Evolutionary conservation across 2,888 invertebrate species (phyloP).

Genomic region (Zygaena filipendulae): DNA sequence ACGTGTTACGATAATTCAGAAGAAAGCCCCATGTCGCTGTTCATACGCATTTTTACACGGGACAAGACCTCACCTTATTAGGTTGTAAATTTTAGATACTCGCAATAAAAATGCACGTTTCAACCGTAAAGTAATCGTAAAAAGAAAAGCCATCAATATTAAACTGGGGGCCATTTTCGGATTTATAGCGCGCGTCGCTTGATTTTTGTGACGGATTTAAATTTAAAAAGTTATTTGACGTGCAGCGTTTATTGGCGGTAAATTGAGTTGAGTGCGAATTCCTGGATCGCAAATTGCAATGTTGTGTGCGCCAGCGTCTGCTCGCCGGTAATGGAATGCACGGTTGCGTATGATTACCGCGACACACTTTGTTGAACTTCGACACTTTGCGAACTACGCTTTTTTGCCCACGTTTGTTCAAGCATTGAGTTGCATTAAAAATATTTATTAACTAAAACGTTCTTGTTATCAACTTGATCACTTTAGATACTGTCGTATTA

Average conservation of each 20-base stretch:
- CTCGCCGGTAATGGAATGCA: conserved; percentile 20
- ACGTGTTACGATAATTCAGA: no score
- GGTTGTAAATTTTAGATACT: conserved; percentile 33
- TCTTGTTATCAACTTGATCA: no score
- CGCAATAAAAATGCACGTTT: conserved; percentile 34
- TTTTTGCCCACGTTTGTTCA: no score
- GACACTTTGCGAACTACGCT: no score
- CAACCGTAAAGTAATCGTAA: conserved; percentile 42
- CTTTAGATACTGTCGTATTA: no score
- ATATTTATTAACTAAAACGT: no score
- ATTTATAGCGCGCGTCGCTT: conserved; percentile 34
- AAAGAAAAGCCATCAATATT: conserved; percentile 48
- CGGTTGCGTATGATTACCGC: conserved; percentile 29
- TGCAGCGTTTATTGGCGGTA: conserved; percentile 29
- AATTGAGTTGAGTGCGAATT: conserved; percentile 27
- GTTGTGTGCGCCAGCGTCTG: conserved; percentile 20
- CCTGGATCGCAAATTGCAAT: conserved; percentile 20
- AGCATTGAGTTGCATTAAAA: no score
- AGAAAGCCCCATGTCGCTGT: no score
- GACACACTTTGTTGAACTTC: conserved; percentile 25
- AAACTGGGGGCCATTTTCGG: conserved; percentile 28
- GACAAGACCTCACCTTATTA: conserved; percentile 25
- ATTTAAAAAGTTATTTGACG: conserved; percentile 31
- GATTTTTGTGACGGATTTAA: conserved; percentile 27
- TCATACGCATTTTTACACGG: conserved; percentile 16